phyloP scores from a whole-genome alignment of 1,140 invertebrate genomes.

The Holotrichia oblita region DNA sequence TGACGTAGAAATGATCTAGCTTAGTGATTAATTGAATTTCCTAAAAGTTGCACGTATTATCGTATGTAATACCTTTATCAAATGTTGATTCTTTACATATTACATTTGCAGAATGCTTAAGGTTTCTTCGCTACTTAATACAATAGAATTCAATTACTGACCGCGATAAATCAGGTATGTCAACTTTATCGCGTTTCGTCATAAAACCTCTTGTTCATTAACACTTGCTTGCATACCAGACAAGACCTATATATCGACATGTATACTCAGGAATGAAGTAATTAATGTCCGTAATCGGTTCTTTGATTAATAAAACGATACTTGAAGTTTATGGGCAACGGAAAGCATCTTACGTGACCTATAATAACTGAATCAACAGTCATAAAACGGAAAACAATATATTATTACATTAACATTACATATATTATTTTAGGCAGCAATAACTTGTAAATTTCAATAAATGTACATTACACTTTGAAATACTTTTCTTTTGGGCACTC shows the following conservation, averaged over 20 bases:
- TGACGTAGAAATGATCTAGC: too few species aligned
- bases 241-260: neutral
- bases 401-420: neutral
- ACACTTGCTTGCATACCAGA: neutral
- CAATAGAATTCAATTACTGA: conserved; percentile 17
- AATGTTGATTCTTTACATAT: neutral
- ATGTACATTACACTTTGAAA: too few species aligned
- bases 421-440: too few species aligned
- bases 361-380: too few species aligned
- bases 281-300: neutral
- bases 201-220: conserved; percentile 4
- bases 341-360: too few species aligned
- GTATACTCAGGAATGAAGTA: neutral
- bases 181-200: conserved; percentile 22
- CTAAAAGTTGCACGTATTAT: too few species aligned
- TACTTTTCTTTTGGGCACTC: too few species aligned
- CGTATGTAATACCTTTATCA: neutral
- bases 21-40: too few species aligned
- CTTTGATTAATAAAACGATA: neutral
- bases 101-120: neutral
- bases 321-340: neutral
- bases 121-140: conserved; percentile 19
- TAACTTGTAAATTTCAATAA: too few species aligned
- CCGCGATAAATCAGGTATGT: neutral
- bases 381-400: neutral